phyloP scores from a whole-genome alignment of 1,140 invertebrate species.

The Drosophila dunni region DNA sequence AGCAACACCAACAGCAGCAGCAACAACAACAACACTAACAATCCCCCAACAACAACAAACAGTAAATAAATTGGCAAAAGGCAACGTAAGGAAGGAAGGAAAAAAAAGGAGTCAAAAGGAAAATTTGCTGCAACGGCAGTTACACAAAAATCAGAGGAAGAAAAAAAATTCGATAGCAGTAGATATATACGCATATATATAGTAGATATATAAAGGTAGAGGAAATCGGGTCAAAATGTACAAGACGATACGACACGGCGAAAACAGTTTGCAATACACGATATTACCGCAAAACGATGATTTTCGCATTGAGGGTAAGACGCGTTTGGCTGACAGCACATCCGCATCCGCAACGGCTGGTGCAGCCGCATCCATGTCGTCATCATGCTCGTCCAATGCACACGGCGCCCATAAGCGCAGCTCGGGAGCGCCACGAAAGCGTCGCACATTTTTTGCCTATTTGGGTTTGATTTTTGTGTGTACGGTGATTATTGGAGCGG shows the following conservation, averaged over 20 bases:
- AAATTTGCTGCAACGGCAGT: constrained; percentile 26
- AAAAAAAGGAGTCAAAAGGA: not conserved
- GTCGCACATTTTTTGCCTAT: constrained; percentile 80
- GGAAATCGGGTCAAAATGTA: constrained; percentile 86
- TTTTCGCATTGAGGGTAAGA: constrained; percentile 87
- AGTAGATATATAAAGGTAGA: not conserved
- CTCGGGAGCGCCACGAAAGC: constrained; percentile 41
- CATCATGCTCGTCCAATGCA: constrained; percentile 13
- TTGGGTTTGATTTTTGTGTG: constrained; percentile 80
- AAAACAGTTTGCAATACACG: constrained; percentile 90
- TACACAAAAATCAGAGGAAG: constrained; percentile 7
- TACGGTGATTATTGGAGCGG: constrained; percentile 80
- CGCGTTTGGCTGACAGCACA: constrained; percentile 26
- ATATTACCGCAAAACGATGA: constrained; percentile 90
- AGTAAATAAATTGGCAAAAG: not conserved
- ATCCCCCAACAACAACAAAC: constrained; percentile 10
- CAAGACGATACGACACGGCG: constrained; percentile 90
- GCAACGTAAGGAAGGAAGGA: not conserved
- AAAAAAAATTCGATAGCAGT: not conserved
- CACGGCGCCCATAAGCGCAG: constrained; percentile 36
- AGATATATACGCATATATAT: not conserved
- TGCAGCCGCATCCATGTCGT: constrained; percentile 1
- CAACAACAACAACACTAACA: constrained; percentile 50
- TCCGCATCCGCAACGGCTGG: not conserved
- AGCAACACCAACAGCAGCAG: constrained; percentile 31